Evolutionary conservation across 2,113 vertebrate genomes (phyloP).

Genomic region (Elachura formosa): DNA sequence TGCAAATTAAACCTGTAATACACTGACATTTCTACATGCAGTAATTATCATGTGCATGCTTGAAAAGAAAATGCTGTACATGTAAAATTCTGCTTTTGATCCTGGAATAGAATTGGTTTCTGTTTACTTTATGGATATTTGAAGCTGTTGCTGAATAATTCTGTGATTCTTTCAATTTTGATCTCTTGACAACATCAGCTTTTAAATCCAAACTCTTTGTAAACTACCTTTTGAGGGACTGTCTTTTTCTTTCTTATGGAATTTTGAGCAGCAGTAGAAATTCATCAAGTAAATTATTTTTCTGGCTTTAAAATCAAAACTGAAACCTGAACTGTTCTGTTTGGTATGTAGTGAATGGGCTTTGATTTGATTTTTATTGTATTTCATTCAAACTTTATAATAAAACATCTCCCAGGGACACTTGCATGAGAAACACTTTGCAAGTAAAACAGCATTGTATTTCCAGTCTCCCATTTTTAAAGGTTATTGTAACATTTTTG

Average conservation of each 20-base stretch:
- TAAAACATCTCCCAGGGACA: constrained; percentile 48
- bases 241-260: background rate
- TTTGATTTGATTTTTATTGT: constrained; percentile 50
- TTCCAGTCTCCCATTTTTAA: background rate
- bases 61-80: constrained; percentile 4
- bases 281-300: background rate
- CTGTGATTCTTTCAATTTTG: background rate
- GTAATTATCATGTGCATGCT: background rate
- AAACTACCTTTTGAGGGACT: background rate
- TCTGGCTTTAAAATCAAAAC: constrained; percentile 13
- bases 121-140: background rate
- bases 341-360: constrained; percentile 8
- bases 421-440: constrained; percentile 1
- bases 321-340: constrained; percentile 23
- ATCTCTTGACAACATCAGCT: background rate
- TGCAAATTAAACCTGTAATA: background rate
- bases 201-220: background rate
- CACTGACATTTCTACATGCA: background rate
- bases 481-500: background rate
- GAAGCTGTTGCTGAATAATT: background rate
- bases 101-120: background rate
- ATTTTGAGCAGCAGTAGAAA: constrained; percentile 1
- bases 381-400: constrained; percentile 34
- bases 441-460: background rate
- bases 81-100: background rate